Percentiles rank a stretch among this genome's conserved stretches.
These are phyloP conservation scores for Siniperca chuatsi DNA, from an alignment of 2,113 vertebrate genomes.

Conservation along the genomic window DNA sequence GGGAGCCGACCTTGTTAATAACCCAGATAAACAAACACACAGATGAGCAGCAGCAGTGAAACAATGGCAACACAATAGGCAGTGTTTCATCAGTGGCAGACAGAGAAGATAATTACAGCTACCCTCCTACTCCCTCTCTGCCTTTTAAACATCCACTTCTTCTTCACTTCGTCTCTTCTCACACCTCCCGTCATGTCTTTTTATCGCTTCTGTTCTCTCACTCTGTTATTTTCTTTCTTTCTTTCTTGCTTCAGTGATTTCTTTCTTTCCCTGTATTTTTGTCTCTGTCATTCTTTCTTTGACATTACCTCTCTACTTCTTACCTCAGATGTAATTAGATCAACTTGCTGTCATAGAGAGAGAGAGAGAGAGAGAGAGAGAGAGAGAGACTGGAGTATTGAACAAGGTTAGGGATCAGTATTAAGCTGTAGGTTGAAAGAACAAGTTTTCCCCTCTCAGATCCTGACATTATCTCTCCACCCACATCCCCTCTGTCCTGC, in stretches of 20 bases:
- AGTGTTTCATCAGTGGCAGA: conserved; percentile 73
- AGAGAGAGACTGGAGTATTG: neutral
- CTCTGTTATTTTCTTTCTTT: conserved; percentile 22
- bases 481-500: conserved; percentile 26
- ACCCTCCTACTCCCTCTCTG: conserved; percentile 62
- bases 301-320: conserved; percentile 34
- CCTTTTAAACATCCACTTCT: conserved; percentile 65
- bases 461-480: conserved; percentile 40
- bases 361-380: conserved; percentile 8
- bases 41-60: conserved; percentile 61
- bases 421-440: conserved; percentile 53
- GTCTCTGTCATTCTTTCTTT: conserved; percentile 31
- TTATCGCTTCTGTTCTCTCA: conserved; percentile 21
- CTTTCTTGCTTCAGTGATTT: conserved; percentile 24
- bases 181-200: conserved; percentile 33
- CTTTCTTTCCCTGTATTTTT: conserved; percentile 32
- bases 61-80: conserved; percentile 71
- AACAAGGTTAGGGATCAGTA: conserved; percentile 50
- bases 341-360: conserved; percentile 42
- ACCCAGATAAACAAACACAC: conserved; percentile 77
- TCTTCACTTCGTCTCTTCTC: conserved; percentile 42
- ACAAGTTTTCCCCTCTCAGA: conserved; percentile 38
- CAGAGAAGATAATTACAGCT: conserved; percentile 74
- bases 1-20: conserved; percentile 70
- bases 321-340: conserved; percentile 57